Base-by-base conservation (phyloP, 2,888 invertebrate genomes). In the Drosophila subsilvestris region DNA sequence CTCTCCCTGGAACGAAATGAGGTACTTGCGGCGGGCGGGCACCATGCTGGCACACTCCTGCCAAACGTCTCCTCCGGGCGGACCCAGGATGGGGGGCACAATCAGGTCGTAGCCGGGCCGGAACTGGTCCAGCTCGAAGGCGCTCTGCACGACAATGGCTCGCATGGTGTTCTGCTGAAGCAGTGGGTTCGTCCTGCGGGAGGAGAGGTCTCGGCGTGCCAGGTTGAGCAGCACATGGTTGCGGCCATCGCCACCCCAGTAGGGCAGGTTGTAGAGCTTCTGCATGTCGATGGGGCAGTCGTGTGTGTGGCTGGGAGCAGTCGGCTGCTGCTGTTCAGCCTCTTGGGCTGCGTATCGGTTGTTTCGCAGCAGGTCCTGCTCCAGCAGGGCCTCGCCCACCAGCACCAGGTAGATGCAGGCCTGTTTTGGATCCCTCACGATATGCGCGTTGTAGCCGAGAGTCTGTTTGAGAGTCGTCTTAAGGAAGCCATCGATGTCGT, bases 231-330 rank as follows among this genome's bases (percentile, higher is more conserved):
- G 90, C 18, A 99, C 93, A 91, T 98, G 98, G 92, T 99, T 99
- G 43, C 98, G 94, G 10, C 98, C 99, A 93, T 98, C 98, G 0
- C 98, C 98, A 25, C 96, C 97, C 98, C 98, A 99, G 91, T 96
- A 96, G 0, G 97, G 97, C 56, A 98, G 93, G 37, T 93, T 93
- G 76, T 95, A 95, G 7, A 97, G 91, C 78, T 95, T 94, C 0
- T 93, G 93, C 79, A 94, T 93, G 76, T 95, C 94, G 59, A 91
- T 85, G 50, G 83, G 74, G 8, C 69, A 65, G 7, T 45, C 49
- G 6, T 42, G 22, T 10, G 32, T 20, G 1, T 63, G 61, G 1
- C 55, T 77, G 5, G 79, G 68, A 27, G 78, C 68, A 5, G 79
- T 75, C 0, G 76, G 65, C 20, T 68, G 68, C n/a, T 79, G 74